A percentile compares a stretch with the other conserved stretches of the same genome.
Conservation (phyloP, 1,140 invertebrate genomes). For the Euschistus heros region DNA sequence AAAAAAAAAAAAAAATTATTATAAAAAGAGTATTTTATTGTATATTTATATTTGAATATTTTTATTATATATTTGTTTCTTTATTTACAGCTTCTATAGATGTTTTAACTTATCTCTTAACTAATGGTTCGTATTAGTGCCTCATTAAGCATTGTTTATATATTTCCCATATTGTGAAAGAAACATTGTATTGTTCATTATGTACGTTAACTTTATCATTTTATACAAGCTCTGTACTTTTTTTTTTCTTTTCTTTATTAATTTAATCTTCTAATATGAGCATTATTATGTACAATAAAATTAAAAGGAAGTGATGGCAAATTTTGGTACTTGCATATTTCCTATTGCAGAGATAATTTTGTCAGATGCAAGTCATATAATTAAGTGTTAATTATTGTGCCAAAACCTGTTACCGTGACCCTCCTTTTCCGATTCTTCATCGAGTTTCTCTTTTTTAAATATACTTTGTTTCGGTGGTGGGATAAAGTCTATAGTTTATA, state of each 20-base stretch:
- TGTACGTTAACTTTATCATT: no score
- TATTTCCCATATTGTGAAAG: neutral
- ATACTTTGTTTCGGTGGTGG: slow-evolving; percentile 6
- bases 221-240: neutral
- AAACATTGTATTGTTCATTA: no score
- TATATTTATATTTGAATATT: no score
- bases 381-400: slow-evolving; percentile 1
- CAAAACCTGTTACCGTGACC: slow-evolving; percentile 11
- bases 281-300: neutral
- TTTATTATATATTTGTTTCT: no score
- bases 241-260: neutral
- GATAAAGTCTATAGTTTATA: slow-evolving; percentile 1
- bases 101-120: slow-evolving; percentile 1
- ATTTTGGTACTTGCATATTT: neutral
- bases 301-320: slow-evolving; percentile 9
- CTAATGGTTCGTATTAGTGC: neutral
- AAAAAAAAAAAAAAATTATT: no score
- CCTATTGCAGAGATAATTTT: slow-evolving; percentile 20
- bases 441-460: neutral
- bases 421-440: neutral
- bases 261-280: neutral
- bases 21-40: no score
- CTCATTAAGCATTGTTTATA: neutral
- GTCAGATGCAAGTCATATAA: neutral
- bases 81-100: slow-evolving; percentile 4